Evolutionary conservation across 2,888 invertebrate species (phyloP).

Genomic region (Drosophila macrospina): DNA sequence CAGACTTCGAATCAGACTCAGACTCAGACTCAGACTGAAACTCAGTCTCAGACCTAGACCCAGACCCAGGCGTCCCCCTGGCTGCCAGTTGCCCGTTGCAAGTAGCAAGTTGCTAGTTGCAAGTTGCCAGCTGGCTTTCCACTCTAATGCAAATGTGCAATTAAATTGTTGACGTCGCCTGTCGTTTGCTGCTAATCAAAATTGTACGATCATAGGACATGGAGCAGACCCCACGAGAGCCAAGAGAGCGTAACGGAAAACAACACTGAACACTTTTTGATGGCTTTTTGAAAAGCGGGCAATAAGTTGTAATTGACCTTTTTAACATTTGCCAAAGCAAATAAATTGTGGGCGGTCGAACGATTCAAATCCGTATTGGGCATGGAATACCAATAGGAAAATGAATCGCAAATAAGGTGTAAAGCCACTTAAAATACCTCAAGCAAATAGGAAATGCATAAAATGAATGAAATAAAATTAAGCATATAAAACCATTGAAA

Average conservation of each 20-base stretch:
- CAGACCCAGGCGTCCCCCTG: slow-evolving; percentile 17
- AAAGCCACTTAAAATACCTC: slow-evolving; percentile 27
- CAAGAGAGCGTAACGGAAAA: slow-evolving; percentile 70
- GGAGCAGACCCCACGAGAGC: slow-evolving; percentile 31
- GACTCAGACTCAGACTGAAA: slow-evolving; percentile 24
- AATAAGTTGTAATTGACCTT: slow-evolving; percentile 79
- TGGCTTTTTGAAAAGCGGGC: slow-evolving; percentile 60
- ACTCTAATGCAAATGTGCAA: slow-evolving; percentile 81
- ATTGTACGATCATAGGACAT: slow-evolving; percentile 77
- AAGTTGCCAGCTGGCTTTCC: slow-evolving; percentile 47
- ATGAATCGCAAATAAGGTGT: slow-evolving; percentile 12
- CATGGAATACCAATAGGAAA: slow-evolving; percentile 38
- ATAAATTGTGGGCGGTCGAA: slow-evolving; percentile 66
- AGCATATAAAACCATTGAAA: slow-evolving; percentile 21
- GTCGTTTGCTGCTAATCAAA: slow-evolving; percentile 75
- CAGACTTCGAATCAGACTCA: slow-evolving; percentile 24
- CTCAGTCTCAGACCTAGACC: slow-evolving; percentile 20
- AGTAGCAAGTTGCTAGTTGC: slow-evolving; percentile 1
- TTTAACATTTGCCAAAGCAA: slow-evolving; percentile 58
- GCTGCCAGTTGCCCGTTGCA: background rate
- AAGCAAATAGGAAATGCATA: slow-evolving; percentile 24
- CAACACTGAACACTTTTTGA: slow-evolving; percentile 45
- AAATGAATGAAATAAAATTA: no score
- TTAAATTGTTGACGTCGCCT: slow-evolving; percentile 78
- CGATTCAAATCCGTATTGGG: slow-evolving; percentile 41